These are phyloP conservation scores for Nephrotoma appendiculata DNA, from an alignment of 2,888 invertebrate genomes.

Conservation along the genomic window DNA sequence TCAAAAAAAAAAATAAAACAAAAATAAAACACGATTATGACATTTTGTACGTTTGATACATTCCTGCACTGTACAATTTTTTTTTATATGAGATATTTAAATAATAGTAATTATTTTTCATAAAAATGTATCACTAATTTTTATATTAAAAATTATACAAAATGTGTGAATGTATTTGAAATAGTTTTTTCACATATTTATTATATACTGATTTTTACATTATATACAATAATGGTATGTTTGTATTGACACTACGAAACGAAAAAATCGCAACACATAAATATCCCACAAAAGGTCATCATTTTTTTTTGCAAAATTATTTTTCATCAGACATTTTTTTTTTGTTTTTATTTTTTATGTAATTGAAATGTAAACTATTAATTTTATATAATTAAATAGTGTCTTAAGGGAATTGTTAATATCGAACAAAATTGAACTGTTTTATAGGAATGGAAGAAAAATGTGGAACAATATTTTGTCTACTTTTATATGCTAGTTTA, in stretches of 20 bases:
- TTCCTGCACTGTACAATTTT: not conserved
- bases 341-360: not conserved
- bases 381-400: not conserved
- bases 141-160: not conserved
- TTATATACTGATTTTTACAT: not conserved
- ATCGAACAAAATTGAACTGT: not conserved
- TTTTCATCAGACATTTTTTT: not conserved
- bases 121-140: not conserved
- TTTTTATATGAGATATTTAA: not conserved
- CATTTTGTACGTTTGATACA: not conserved
- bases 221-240: too few relatives aligned
- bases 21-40: not conserved
- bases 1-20: not conserved
- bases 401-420: too few relatives aligned
- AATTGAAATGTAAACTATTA: not conserved
- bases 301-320: not conserved
- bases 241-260: not conserved
- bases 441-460: not conserved
- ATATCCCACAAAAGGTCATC: not conserved
- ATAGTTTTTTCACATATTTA: not conserved
- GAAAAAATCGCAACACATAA: not conserved
- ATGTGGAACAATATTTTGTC: not conserved
- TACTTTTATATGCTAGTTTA: not conserved
- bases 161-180: not conserved
- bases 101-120: not conserved